These are phyloP conservation scores for Acrossocheilus fasciatus DNA, from an alignment of 2,797 vertebrate species.

Conservation along the genomic window DNA sequence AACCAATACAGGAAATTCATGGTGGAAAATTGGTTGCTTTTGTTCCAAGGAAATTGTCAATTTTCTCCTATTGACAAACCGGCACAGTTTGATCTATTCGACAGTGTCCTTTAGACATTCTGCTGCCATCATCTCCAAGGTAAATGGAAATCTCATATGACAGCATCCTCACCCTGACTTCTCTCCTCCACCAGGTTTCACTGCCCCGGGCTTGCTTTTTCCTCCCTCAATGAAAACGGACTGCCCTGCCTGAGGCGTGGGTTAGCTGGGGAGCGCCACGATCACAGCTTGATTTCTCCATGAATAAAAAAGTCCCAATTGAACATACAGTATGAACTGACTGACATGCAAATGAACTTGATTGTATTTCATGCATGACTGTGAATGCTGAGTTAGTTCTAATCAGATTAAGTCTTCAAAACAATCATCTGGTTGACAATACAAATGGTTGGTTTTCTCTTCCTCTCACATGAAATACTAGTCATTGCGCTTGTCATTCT, in stretches of 20 bases:
- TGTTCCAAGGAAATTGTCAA: slow-evolving; percentile 26
- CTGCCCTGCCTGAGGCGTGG: slow-evolving; percentile 14
- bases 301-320: slow-evolving; percentile 18
- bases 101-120: slow-evolving; percentile 8
- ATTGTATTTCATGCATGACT: slow-evolving; percentile 39
- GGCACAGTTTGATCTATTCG: not conserved
- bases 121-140: not conserved
- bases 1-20: slow-evolving; percentile 16
- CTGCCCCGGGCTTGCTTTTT: slow-evolving; percentile 29
- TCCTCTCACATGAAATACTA: not conserved
- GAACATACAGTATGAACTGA: slow-evolving; percentile 20
- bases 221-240: slow-evolving; percentile 22
- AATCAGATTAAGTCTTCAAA: slow-evolving; percentile 42
- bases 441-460: not conserved
- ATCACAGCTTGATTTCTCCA: slow-evolving; percentile 9
- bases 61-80: slow-evolving; percentile 23
- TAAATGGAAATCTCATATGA: slow-evolving; percentile 37
- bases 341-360: slow-evolving; percentile 35
- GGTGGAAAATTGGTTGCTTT: slow-evolving; percentile 34
- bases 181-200: slow-evolving; percentile 21
- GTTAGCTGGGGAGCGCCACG: not conserved
- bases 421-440: not conserved
- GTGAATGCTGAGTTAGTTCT: slow-evolving; percentile 18
- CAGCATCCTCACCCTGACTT: not conserved
- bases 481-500: not conserved